Evolutionary conservation across 2,113 vertebrate genomes (phyloP).

Genomic region (Monarcha castaneiventris): DNA sequence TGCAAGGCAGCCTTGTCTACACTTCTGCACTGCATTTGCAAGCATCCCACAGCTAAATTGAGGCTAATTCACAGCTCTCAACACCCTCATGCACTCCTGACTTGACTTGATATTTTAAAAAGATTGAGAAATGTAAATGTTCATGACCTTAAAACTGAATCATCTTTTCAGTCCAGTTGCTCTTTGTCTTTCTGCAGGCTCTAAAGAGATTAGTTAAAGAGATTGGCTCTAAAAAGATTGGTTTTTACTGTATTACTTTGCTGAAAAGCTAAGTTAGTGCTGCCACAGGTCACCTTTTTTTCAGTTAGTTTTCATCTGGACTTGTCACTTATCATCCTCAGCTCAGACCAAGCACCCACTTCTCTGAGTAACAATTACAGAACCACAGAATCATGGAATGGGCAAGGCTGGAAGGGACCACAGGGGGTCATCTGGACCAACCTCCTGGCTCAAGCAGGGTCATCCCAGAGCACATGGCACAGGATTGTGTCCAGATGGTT

Average conservation of each 20-base stretch:
- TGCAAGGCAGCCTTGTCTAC: fast-evolving
- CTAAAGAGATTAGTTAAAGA: background rate
- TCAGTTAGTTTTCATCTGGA: background rate
- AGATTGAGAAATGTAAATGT: background rate
- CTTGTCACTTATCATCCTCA: background rate
- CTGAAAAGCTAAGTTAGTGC: background rate
- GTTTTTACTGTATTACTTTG: background rate
- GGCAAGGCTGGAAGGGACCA: background rate
- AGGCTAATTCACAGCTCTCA: background rate
- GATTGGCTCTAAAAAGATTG: background rate
- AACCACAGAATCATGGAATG: background rate
- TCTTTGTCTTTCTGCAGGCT: background rate
- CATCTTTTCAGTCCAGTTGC: background rate
- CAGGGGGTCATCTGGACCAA: background rate
- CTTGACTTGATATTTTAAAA: background rate
- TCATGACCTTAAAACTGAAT: background rate
- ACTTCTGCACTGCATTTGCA: background rate
- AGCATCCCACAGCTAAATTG: background rate
- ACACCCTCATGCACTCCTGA: background rate
- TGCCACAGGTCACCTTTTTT: background rate
- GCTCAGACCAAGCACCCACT: background rate
- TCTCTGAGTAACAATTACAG: background rate
- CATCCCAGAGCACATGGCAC: background rate
- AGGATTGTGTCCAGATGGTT: background rate
- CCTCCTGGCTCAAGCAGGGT: background rate